Evolutionary conservation across 1,140 invertebrate species (phyloP), one percentile per base, ranked within the genome.

Genomic region (Streblospio benedicti): DNA sequence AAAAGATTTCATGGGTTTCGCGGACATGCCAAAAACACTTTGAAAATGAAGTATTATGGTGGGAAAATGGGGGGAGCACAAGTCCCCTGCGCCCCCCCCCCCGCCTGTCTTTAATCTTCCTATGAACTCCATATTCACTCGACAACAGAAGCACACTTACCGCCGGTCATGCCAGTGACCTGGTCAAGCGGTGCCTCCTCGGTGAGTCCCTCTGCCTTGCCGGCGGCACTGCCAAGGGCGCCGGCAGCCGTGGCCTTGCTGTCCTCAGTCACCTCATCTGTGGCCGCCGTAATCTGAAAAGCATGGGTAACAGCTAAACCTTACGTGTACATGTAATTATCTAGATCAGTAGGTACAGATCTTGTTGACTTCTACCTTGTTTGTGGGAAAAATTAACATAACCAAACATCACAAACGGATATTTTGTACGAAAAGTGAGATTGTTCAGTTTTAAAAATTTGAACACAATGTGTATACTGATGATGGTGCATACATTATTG

Each of bases 171-270:
- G 43, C 61, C 61, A 45, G 57, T 64, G 14, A 69, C 43, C 47
- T 66, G 57, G 30, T 60, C 55, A 27, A 67, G 41, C 9, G 60
- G 54, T 41, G 65, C 65, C 5, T 63, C 61, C 16, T 56, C 27
- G 12, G 52, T 60, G 54, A 71, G 67, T 16, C 59, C 53, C 20
- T 60, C 56, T 28, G 64, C 62, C 31, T 67, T 63, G 18, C 31
- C 57, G 12, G 61, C 61, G 20, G 62, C 57, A 28, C 64, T 69
- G 25, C 65, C 66, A 16, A 67, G 58, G 14, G 67, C 65, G 43
- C 57, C 58, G n/a, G 67, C 57, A 1, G 67, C 67, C 12, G 51
- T 57, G 28, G 56, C 57, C 67, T 68, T 33, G 16, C 52, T 18
- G 49, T 51, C 20, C 30, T 41, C 12, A 38, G 25, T n/a, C n/a